Evolutionary conservation across 2,113 vertebrate genomes (phyloP).

Genomic region (Sciurus niger): DNA sequence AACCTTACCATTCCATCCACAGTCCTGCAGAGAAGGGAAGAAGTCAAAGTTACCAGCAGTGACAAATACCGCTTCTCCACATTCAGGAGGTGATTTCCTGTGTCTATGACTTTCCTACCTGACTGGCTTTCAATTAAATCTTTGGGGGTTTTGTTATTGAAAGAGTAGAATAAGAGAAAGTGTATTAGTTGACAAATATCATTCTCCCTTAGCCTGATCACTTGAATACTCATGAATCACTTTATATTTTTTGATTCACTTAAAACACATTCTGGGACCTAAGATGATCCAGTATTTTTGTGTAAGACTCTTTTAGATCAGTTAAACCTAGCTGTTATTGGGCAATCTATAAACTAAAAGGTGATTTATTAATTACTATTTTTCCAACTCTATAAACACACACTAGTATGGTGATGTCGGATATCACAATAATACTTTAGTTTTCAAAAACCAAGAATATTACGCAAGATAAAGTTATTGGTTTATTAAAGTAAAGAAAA

Average conservation of each 20-base stretch:
- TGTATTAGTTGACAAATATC: not conserved
- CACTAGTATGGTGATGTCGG: not conserved
- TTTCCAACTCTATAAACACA: not conserved
- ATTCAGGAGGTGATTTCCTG: not conserved
- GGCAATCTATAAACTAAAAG: not conserved
- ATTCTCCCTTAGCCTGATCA: not conserved
- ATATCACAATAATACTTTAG: not conserved
- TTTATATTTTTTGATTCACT: not conserved
- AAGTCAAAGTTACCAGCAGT: not conserved
- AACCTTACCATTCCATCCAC: not conserved
- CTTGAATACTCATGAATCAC: not conserved
- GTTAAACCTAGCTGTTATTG: conserved; percentile 6
- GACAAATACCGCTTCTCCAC: not conserved
- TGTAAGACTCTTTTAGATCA: not conserved
- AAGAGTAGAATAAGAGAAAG: not conserved
- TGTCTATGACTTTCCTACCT: not conserved
- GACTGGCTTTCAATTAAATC: not conserved
- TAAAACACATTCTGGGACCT: not conserved
- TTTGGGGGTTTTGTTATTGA: not conserved
- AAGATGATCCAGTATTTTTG: not conserved
- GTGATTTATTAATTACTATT: not conserved
- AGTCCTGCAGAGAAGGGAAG: not conserved
- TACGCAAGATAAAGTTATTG: not conserved
- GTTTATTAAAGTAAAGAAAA: conserved; percentile 16
- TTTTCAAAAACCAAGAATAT: not conserved